Conservation (phyloP, 2,888 invertebrate genomes). For the Furcula furcula region DNA sequence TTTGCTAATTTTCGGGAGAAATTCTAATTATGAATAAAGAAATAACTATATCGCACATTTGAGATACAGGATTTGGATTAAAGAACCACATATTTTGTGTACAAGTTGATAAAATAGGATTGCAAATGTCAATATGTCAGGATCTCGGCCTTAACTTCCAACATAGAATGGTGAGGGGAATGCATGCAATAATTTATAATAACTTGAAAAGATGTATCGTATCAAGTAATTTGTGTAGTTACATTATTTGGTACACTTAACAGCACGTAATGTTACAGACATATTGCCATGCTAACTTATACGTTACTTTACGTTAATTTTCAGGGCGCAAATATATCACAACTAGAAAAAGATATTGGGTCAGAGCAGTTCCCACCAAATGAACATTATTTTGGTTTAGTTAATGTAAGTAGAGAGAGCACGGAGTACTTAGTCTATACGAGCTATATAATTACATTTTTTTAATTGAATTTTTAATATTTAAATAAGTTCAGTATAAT, state of each 20-base stretch:
- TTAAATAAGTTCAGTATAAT: no score
- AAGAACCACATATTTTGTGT: slow-evolving; percentile 49
- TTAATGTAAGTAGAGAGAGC: slow-evolving; percentile 99
- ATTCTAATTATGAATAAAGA: slow-evolving; percentile 57
- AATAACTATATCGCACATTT: slow-evolving; percentile 41
- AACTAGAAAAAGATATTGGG: slow-evolving; percentile 99
- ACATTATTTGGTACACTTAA: no score
- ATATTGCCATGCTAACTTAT: no score
- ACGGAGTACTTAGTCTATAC: no score
- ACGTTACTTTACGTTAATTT: slow-evolving; percentile 28
- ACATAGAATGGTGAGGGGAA: slow-evolving; percentile 78
- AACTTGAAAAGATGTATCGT: no score
- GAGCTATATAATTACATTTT: no score
- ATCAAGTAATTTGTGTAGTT: neutral
- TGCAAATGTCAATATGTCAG: slow-evolving; percentile 83
- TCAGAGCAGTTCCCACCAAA: slow-evolving; percentile 99
- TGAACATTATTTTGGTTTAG: slow-evolving; percentile 99
- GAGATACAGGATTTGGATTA: slow-evolving; percentile 38
- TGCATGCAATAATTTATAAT: slow-evolving; percentile 15
- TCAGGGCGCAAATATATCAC: slow-evolving; percentile 99
- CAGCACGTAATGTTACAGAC: no score
- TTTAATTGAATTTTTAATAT: no score
- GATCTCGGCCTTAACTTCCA: slow-evolving; percentile 82
- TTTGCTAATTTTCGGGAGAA: slow-evolving; percentile 54
- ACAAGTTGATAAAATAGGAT: slow-evolving; percentile 67